phyloP scores from a whole-genome alignment of 2,888 invertebrate species.

The Priapulus caudatus region DNA sequence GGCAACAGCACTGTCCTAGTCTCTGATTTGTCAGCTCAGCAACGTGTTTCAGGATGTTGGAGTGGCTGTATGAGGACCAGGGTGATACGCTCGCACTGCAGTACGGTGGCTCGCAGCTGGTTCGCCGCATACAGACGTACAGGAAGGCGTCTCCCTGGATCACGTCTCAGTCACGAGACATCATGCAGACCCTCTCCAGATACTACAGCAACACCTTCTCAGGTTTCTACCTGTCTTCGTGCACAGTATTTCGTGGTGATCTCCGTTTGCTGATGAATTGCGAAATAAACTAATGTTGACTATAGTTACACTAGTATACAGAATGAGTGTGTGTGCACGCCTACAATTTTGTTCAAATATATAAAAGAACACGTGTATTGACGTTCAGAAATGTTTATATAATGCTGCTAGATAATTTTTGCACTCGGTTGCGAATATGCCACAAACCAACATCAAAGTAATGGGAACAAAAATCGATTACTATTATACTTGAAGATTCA shows the following conservation, averaged over 20 bases:
- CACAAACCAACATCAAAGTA: no score
- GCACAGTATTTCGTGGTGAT: not conserved
- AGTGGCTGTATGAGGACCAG: slow-evolving; percentile 92
- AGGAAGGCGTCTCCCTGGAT: slow-evolving; percentile 57
- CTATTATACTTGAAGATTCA: no score
- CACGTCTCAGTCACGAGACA: slow-evolving; percentile 92
- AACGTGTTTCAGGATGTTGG: slow-evolving; percentile 80
- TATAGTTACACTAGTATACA: no score
- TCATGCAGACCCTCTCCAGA: slow-evolving; percentile 92
- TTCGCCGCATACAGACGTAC: slow-evolving; percentile 70
- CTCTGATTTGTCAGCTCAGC: no score
- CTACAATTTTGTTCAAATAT: no score
- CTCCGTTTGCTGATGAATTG: not conserved
- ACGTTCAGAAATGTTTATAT: slow-evolving; percentile 16
- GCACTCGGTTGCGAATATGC: no score
- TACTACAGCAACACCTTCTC: slow-evolving; percentile 94
- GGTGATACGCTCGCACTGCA: slow-evolving; percentile 92
- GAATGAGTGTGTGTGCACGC: no score
- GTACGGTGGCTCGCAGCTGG: slow-evolving; percentile 95
- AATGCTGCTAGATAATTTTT: no score
- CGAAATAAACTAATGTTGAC: slow-evolving; percentile 7
- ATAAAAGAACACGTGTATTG: not conserved
- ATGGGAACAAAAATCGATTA: no score
- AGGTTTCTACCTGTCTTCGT: slow-evolving; percentile 33
- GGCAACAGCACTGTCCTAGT: no score